A percentile compares a stretch with the other conserved stretches of the same genome.
phyloP scores from a whole-genome alignment of 2,888 invertebrate species.

The Clivina fossor region DNA sequence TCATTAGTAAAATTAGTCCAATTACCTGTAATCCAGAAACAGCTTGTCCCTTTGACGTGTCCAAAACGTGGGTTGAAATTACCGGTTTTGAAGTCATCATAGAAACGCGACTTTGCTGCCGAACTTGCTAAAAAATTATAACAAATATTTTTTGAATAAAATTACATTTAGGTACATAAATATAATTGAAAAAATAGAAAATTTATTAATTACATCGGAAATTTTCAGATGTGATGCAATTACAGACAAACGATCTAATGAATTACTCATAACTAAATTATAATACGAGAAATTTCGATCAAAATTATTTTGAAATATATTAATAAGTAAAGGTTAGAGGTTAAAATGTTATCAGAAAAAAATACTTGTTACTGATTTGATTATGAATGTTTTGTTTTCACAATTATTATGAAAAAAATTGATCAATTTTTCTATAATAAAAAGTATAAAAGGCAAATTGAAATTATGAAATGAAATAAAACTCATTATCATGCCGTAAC shows the following conservation, averaged over 20 bases:
- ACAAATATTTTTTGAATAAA: conserved; percentile 1
- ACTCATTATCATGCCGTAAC: too few relatives aligned
- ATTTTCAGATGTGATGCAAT: conserved; percentile 37
- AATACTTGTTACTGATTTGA: too few relatives aligned
- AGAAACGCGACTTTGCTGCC: conserved; percentile 33
- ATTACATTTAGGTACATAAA: neutral
- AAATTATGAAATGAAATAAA: too few relatives aligned
- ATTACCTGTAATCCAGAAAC: conserved; percentile 64
- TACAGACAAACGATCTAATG: conserved; percentile 35
- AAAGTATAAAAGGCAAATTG: too few relatives aligned
- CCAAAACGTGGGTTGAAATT: conserved; percentile 75
- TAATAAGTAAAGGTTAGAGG: conserved; percentile 2
- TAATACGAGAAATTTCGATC: too few relatives aligned
- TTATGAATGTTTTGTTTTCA: too few relatives aligned
- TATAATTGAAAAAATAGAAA: too few relatives aligned
- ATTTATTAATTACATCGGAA: conserved; percentile 35
- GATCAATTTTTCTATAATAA: too few relatives aligned
- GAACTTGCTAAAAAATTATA: conserved; percentile 38
- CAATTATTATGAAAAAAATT: too few relatives aligned
- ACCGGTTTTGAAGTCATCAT: conserved; percentile 53
- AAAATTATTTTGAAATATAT: neutral
- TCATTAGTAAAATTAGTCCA: too few relatives aligned
- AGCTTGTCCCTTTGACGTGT: conserved; percentile 69
- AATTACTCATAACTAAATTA: conserved; percentile 22
- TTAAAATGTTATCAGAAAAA: conserved; percentile 1